These are phyloP conservation scores for Idaea biselata DNA, from an alignment of 2,888 invertebrate genomes.

Conservation along the genomic window DNA sequence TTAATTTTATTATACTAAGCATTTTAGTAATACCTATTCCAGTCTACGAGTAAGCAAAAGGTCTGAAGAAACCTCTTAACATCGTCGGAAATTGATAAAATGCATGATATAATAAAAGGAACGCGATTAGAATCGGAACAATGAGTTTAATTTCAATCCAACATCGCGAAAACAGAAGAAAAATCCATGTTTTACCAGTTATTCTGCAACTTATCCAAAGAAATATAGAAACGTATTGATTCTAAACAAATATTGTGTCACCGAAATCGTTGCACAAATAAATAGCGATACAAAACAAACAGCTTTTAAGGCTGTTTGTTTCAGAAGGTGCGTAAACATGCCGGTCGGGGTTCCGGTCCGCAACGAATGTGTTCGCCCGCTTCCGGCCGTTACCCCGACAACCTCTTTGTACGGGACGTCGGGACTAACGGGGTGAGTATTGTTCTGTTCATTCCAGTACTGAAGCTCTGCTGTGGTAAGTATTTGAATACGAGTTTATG, in stretches of 20 bases:
- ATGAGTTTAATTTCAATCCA: no score
- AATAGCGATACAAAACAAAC: slow-evolving; percentile 1
- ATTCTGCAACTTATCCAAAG: no score
- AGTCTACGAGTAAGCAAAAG: no score
- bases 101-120: no score
- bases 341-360: not conserved
- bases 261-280: not conserved
- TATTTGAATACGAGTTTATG: not conserved
- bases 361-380: not conserved
- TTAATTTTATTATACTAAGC: no score
- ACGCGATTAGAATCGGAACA: no score
- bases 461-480: not conserved
- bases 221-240: not conserved
- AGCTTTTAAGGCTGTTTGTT: not conserved
- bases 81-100: no score
- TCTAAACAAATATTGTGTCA: not conserved
- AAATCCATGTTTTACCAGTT: no score
- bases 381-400: not conserved
- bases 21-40: no score
- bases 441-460: not conserved
- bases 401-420: not conserved
- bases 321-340: not conserved
- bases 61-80: no score
- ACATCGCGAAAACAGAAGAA: no score
- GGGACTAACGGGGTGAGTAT: not conserved